Conservation (phyloP, 2,888 invertebrate genomes). For the Caradrina kadenii region DNA sequence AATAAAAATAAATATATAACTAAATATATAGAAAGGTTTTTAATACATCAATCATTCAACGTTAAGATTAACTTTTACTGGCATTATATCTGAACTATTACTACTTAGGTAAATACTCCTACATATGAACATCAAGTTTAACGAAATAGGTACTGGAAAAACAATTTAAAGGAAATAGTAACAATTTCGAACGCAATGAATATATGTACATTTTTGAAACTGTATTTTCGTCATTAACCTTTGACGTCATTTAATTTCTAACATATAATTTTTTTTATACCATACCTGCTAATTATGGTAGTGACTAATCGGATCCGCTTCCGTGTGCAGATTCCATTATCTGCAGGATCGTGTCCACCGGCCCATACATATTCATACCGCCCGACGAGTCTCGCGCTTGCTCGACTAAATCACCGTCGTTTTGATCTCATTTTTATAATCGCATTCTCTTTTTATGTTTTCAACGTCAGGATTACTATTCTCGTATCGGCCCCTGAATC, state of each 20-base stretch:
- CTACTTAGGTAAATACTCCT: too few relatives aligned
- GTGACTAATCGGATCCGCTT: slow-evolving; percentile 84
- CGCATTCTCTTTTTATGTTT: slow-evolving; percentile 35
- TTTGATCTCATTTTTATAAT: slow-evolving; percentile 69
- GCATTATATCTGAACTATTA: too few relatives aligned
- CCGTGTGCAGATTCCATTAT: slow-evolving; percentile 88
- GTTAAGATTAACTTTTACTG: too few relatives aligned
- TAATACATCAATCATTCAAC: too few relatives aligned
- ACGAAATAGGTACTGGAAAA: too few relatives aligned
- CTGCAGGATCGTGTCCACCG: slow-evolving; percentile 82
- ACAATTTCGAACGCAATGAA: not conserved
- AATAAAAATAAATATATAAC: too few relatives aligned
- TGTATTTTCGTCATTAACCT: slow-evolving; percentile 1
- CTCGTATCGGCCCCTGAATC: slow-evolving; percentile 73
- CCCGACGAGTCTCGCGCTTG: slow-evolving; percentile 71
- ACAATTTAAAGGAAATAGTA: too few relatives aligned
- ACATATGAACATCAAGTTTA: too few relatives aligned
- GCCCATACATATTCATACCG: slow-evolving; percentile 87
- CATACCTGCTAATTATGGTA: slow-evolving; percentile 80
- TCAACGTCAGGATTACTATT: slow-evolving; percentile 43
- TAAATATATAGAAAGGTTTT: too few relatives aligned
- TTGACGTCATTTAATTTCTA: slow-evolving; percentile 26
- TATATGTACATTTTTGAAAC: not conserved
- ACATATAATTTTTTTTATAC: slow-evolving; percentile 66
- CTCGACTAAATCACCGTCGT: slow-evolving; percentile 75